Evolutionary conservation across 2,888 invertebrate genomes (phyloP), one percentile per base, ranked within the genome.

Genomic region (Chymomyza caudatula): DNA sequence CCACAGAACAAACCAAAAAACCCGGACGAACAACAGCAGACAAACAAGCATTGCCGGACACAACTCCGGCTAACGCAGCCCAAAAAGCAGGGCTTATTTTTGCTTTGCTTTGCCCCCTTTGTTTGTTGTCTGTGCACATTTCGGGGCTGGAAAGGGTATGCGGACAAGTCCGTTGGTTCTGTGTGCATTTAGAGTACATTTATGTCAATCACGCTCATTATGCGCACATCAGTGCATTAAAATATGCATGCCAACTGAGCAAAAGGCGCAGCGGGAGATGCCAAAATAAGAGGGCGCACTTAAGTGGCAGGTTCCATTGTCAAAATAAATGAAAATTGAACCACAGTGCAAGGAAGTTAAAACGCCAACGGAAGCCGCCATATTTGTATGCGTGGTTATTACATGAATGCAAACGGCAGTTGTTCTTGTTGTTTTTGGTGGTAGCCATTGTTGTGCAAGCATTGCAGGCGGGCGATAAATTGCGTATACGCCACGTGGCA

Each of bases 171-270:
- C 71, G 62, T 55, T 63, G 63, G 52, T 67, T 69, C 76, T 74
- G 59, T 69, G 73, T 73, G 78, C 74, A 78, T 78, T 78, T 83
- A 71, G 78, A 83, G 80, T 73, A 73, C 83, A 81, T 81, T 81
- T 80, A 83, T 81, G 81, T 81, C 81, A 81, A 83, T 81, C 83
- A 81, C 70, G 72, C 83, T 81, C 81, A 81, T 81, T 81, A 80
- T 81, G 81, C 77, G 74, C 83, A 83, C 81, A 70, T 78, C 81
- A 77, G 74, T 77, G 80, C 81, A 80, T 81, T 83, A 83, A 81
- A 81, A 80, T 78, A 81, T 72, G 64, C 57, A 76, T 63, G 65
- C 22, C 64, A 25, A 22, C 63, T 37, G 13, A 3, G 42, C 37
- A 29, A 52, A 19, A 1, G 43, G 11, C 17, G 29, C 4, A n/a